Evolutionary conservation across 2,113 vertebrate genomes (phyloP), one percentile per base, ranked within the genome.

Genomic region (Triplophysa tibetana): DNA sequence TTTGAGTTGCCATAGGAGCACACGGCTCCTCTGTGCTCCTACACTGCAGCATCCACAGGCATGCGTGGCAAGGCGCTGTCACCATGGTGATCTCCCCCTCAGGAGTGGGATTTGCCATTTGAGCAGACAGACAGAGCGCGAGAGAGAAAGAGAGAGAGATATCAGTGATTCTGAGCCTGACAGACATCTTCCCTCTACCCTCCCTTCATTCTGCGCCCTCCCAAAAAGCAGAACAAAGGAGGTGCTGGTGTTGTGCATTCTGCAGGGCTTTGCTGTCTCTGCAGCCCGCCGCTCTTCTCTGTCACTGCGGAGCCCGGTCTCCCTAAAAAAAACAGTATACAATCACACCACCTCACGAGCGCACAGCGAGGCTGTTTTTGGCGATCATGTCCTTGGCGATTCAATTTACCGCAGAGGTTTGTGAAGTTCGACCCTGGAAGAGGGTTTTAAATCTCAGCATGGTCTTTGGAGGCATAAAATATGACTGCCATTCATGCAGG

Each of bases 1-100:
- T 68, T 80, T 11, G 81, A 83, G 91, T 91, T 92, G 90, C 91
- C 87, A 92, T 92, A 89, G 89, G 89, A 93, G 89, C 82, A 19
- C 66, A 69, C 70, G 61, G 83, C 87, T 89, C 84, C 87, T 89
- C 88, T 88, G 84, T 84, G 87, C 89, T 86, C 89, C 83, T 83
- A 89, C 85, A 90, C 88, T 91, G 90, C 91, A 90, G 88, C 88
- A 92, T 90, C 89, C 74, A 86, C 86, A 89, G 84, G 84, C 85
- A 86, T 86, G 80, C 65, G 62, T 86, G 80, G 84, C 82, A 85
- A 89, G 54, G 88, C 83, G 86, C 87, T 87, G 92, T 93, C 90
- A 88, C 92, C 89, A 93, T 93, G 93, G 93, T 88, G 90, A 93
- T 91, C 91, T 86, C 85, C 87, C 87, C 87, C 87, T 90, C 87